phyloP scores from a whole-genome alignment of 2,797 vertebrate species.

The Sebastes dallii region DNA sequence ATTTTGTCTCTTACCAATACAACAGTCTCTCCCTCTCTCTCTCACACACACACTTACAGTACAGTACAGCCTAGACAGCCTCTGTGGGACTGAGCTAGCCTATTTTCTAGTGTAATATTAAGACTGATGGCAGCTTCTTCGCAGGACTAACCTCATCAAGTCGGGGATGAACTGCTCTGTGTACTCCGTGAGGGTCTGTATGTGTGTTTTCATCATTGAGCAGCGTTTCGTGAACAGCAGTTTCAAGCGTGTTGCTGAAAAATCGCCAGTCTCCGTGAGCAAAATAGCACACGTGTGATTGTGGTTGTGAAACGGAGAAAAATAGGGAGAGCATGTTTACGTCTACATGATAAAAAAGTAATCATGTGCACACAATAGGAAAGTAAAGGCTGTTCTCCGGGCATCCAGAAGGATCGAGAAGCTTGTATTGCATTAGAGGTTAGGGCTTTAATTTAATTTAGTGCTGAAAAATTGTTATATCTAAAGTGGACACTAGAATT shows the following conservation, averaged over 20 bases:
- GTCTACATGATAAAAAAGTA: not conserved
- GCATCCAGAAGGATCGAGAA: not conserved
- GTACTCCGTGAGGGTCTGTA: not conserved
- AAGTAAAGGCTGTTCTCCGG: not conserved
- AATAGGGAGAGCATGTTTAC: not conserved
- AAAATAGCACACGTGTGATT: not conserved
- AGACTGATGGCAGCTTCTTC: conserved; percentile 57
- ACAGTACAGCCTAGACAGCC: not conserved
- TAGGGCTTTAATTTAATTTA: not conserved
- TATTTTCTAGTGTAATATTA: conserved; percentile 52
- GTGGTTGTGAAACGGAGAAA: not conserved
- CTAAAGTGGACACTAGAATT: not conserved
- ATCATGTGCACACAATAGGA: not conserved
- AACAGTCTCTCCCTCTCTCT: not conserved
- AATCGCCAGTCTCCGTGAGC: not conserved
- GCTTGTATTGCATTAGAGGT: not conserved
- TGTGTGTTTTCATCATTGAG: conserved; percentile 19
- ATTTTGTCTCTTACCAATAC: conserved; percentile 29
- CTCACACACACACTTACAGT: not conserved
- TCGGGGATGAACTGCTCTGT: conserved; percentile 40
- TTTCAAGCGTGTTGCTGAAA: not conserved
- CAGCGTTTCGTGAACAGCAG: not conserved
- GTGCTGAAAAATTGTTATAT: not conserved
- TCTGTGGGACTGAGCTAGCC: conserved; percentile 11
- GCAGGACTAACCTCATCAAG: conserved; percentile 56